Evolutionary conservation across 2,797 vertebrate species (phyloP).

Genomic region (Aythya fuligula): DNA sequence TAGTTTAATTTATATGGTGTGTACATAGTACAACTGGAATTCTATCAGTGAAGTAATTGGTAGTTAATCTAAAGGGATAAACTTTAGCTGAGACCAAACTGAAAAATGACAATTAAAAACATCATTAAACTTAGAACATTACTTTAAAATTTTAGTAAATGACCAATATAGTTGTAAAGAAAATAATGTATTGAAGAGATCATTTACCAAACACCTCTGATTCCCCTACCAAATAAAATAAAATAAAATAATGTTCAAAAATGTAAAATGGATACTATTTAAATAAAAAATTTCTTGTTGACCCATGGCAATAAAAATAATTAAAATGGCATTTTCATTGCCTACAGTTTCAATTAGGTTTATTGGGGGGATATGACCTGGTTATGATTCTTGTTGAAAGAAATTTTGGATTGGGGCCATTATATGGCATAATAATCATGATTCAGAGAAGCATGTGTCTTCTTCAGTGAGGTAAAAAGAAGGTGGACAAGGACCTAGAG

Average conservation of each 20-base stretch:
- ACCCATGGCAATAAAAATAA: not conserved
- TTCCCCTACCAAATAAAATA: not conserved
- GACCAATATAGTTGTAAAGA: not conserved
- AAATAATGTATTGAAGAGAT: not conserved
- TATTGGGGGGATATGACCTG: not conserved
- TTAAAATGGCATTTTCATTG: not conserved
- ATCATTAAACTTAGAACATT: constrained; percentile 56
- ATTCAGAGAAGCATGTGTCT: not conserved
- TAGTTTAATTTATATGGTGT: constrained; percentile 74
- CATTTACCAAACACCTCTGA: not conserved
- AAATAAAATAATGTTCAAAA: not conserved
- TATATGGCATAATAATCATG: not conserved
- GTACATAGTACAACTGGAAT: constrained; percentile 65
- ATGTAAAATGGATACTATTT: not conserved
- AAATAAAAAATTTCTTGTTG: not conserved
- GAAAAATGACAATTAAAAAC: constrained; percentile 67
- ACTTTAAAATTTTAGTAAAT: constrained; percentile 27
- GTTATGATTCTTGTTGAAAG: not conserved
- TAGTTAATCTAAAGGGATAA: constrained; percentile 72
- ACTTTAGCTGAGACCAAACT: constrained; percentile 47
- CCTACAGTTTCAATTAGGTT: not conserved
- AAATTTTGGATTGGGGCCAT: not conserved
- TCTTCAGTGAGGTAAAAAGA: not conserved
- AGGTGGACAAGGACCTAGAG: not conserved
- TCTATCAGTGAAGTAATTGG: constrained; percentile 76